Base-by-base conservation (phyloP, 2,888 invertebrate species). In the Tetragnatha montana region DNA sequence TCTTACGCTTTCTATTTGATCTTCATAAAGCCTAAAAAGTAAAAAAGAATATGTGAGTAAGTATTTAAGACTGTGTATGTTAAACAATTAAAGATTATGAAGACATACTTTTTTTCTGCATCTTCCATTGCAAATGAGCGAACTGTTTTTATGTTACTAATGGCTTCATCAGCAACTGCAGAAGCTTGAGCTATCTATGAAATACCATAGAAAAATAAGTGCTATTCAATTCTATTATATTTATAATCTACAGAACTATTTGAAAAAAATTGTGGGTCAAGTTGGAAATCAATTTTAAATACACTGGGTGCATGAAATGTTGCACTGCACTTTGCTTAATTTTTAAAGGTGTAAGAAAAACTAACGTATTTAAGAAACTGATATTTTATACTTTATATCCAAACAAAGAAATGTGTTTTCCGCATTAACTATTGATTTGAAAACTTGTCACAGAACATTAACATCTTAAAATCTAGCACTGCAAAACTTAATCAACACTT, bases 71-170 rank as follows among this genome's bases (percentile, higher is more conserved):
- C 68, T 19, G 35, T 80, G 10, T 49, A 12, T 49, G 8, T 50
- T n/a, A 60, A 14, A 47, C 49, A 75, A 0, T 4, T 6, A 35
- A 19, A 21, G n/a, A 70, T 6, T 71, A 49, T 22, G 7, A 68
- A 7, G 35, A 10, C 93, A 92, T 92, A 94, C 94, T 95, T 95
- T 91, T 95, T 94, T 93, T 99, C 99, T 91, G 95, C 95, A 88
- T 96, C 95, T 93, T 99, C 99, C 94, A 97, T 98, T 0, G 98
- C 98, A 94, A 98, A 98, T 17, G 98, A 97, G 92, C 98, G 95
- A 0, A 99, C 99, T 0, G 98, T 99, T 81, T 98, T 95, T 92
- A 99, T 96, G 94, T 99, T 99, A 69, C 97, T 95, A 87, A 99
- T 95, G 3, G 98, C 98, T 94, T 99, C 99, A 93, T 98, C 98